Base-by-base conservation (phyloP, 2,113 vertebrate species). In the Coturnix japonica region DNA sequence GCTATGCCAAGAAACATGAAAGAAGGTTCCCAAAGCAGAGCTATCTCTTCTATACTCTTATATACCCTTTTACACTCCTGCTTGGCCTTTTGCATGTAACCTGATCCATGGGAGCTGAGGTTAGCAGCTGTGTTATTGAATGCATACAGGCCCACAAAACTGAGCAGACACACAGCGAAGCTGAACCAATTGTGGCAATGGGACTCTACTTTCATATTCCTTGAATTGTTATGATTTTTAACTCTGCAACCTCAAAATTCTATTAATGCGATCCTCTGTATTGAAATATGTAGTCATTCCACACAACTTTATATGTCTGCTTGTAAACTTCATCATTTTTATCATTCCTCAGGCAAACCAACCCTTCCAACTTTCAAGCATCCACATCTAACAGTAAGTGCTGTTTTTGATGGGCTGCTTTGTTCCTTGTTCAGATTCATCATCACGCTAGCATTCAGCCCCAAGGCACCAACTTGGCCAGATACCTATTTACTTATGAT, bases 321-420 rank as follows among this genome's bases (percentile, higher is more conserved):
- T 57, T 59, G 44, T 75, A 95, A 95, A 95, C 69, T 81, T 46
- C 15, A 70, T 85, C 4, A 89, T 91, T 93, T 91, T 73, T 85
- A 63, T 79, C 71, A 54, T 87, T 94, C 86, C 56, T 87, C 21
- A 12, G 91, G 88, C 84, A 93, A 63, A 31, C 33, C 63, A 91
- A 57, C 76, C 89, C 81, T 93, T 73, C 47, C 53, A 88, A 39
- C 61, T 84, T 85, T 59, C 78, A 81, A 93, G 67, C 82, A 90
- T 67, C 78, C 75, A 61, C 57, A 77, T 74, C 66, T 80, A 81
- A 87, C 81, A 79, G 56, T 13, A 33, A 72, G 59, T 1, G 1
- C 44, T 75, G 25, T 8, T 69, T 90, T 72, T 93, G 84, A 67
- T 8, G 22, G 66, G 70, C 20, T 87, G 72, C 88, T 95, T 93